Evolutionary conservation across 1,140 invertebrate species (phyloP).

Genomic region (Trichonephila inaurata): DNA sequence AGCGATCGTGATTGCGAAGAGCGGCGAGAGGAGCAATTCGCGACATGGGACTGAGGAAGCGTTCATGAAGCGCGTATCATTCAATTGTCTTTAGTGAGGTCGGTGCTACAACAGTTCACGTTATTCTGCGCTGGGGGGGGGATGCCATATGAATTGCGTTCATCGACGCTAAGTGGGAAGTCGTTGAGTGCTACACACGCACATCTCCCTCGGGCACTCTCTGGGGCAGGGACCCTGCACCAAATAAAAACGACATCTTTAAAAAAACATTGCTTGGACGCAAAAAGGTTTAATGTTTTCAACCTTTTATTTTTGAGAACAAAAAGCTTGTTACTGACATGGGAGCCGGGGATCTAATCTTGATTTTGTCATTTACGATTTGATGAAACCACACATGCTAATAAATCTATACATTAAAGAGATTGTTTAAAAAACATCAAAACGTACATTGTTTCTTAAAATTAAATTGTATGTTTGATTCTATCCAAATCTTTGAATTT

Average conservation of each 20-base stretch:
- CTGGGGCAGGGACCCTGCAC: not conserved
- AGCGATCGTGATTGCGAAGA: not conserved
- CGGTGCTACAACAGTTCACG: slow-evolving; percentile 20
- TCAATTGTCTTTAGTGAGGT: slow-evolving; percentile 43
- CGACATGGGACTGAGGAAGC: slow-evolving; percentile 12
- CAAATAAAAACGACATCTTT: not conserved
- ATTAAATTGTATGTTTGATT: no score
- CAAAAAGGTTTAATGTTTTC: no score
- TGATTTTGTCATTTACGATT: no score
- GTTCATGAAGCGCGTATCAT: slow-evolving; percentile 35
- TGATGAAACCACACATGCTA: no score
- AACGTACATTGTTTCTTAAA: no score
- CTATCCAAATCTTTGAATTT: no score
- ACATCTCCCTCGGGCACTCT: not conserved
- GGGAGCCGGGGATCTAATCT: no score
- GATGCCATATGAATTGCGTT: slow-evolving; percentile 63
- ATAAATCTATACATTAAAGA: no score
- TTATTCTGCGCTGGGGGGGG: not conserved
- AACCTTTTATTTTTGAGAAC: no score
- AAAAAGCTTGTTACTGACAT: no score
- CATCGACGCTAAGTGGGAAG: slow-evolving; percentile 69
- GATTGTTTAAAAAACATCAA: no score
- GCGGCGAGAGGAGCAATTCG: not conserved
- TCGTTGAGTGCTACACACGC: slow-evolving; percentile 59
- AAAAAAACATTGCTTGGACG: no score